Evolutionary conservation across 2,888 invertebrate genomes (phyloP).

Genomic region (Protodeltote pygarga): DNA sequence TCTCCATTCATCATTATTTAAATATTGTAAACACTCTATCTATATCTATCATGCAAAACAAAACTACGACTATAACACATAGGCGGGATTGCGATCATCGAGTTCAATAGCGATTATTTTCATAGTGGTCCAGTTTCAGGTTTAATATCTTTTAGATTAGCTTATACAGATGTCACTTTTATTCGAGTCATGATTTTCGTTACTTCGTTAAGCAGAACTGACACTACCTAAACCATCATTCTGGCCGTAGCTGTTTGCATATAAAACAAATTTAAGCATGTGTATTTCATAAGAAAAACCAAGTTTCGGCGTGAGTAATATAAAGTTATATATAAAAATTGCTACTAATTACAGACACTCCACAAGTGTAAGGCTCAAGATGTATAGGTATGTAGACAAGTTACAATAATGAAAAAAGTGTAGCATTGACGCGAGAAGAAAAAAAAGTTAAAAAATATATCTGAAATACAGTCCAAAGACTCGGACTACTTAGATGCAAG

Average conservation of each 20-base stretch:
- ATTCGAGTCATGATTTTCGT: constrained; percentile 21
- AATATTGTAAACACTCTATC: no score
- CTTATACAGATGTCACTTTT: constrained; percentile 31
- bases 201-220: constrained; percentile 62
- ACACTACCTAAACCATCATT: constrained; percentile 52
- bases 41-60: constrained; percentile 75
- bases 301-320: constrained; percentile 70
- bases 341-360: constrained; percentile 77
- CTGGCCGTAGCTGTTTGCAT: constrained; percentile 73
- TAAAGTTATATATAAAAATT: constrained; percentile 66
- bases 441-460: constrained; percentile 58
- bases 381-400: constrained; percentile 66
- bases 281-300: constrained; percentile 69
- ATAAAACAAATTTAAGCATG: constrained; percentile 75
- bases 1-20: no score
- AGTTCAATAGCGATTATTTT: constrained; percentile 57
- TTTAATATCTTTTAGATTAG: constrained; percentile 31
- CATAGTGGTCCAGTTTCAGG: constrained; percentile 22
- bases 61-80: constrained; percentile 68
- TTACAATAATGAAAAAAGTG: constrained; percentile 64
- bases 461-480: constrained; percentile 78
- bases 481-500: constrained; percentile 57
- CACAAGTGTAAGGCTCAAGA: constrained; percentile 74
- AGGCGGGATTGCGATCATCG: constrained; percentile 86
- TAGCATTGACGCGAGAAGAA: constrained; percentile 64